phyloP scores from a whole-genome alignment of 1,140 invertebrate genomes.

The Mycetomoellerius zeteki region DNA sequence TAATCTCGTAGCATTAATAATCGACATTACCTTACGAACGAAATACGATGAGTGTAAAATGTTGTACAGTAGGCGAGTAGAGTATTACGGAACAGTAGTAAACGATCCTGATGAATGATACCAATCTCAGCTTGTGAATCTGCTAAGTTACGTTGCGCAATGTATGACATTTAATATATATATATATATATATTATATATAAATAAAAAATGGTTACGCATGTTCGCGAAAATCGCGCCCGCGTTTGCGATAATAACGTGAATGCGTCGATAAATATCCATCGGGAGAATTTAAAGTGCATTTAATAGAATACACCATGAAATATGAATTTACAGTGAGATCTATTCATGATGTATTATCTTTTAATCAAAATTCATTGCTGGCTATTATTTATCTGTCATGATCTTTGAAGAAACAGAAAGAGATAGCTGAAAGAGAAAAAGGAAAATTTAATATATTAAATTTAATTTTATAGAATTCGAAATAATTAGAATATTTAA shows the following conservation, averaged over 20 bases:
- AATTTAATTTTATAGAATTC: too few relatives aligned
- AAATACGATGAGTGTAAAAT: constrained; percentile 84
- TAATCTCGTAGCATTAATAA: constrained; percentile 85
- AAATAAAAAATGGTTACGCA: constrained; percentile 76
- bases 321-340: background rate
- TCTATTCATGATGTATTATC: background rate
- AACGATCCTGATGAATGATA: constrained; percentile 83
- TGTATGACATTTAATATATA: constrained; percentile 85
- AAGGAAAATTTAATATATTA: background rate
- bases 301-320: background rate
- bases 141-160: constrained; percentile 85
- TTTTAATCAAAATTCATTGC: background rate
- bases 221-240: constrained; percentile 74
- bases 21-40: constrained; percentile 80
- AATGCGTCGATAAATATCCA: constrained; percentile 69
- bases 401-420: background rate
- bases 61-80: constrained; percentile 86
- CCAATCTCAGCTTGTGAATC: constrained; percentile 87
- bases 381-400: background rate
- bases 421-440: background rate
- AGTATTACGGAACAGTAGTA: constrained; percentile 83
- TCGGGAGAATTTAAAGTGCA: background rate
- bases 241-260: constrained; percentile 65
- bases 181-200: constrained; percentile 75
- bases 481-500: too few relatives aligned